These are phyloP conservation scores for Catalaphyllia jardinei DNA, from an alignment of 64 coral and sea anemone genomes.

Conservation along the genomic window DNA sequence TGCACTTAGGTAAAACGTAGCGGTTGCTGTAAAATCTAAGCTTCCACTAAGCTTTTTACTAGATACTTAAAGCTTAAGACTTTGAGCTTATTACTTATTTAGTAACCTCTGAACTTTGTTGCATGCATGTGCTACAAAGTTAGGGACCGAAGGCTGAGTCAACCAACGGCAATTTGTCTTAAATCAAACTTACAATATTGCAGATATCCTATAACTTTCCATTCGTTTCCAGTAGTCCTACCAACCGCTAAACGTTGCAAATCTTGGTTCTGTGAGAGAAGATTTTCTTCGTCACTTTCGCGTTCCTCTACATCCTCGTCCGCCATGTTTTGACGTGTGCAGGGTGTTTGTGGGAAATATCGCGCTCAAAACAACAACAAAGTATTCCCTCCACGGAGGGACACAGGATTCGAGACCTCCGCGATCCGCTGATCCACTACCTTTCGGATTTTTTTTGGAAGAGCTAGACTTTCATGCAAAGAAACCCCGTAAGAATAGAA, in stretches of 20 bases:
- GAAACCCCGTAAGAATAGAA: not conserved
- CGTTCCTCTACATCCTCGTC: constrained; percentile 9
- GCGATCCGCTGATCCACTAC: no score
- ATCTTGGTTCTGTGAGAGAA: not conserved
- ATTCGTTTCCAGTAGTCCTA: not conserved
- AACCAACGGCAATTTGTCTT: not conserved
- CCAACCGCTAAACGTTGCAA: not conserved
- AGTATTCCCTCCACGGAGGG: not conserved
- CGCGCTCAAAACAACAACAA: not conserved
- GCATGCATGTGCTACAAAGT: not conserved
- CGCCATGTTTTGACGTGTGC: constrained; percentile 34
- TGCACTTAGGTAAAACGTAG: no score
- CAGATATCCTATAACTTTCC: not conserved
- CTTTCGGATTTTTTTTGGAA: not conserved
- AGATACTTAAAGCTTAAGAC: no score
- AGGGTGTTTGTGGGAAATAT: constrained; percentile 2
- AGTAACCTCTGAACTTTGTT: not conserved
- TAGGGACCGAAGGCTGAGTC: not conserved
- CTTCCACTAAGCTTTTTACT: no score
- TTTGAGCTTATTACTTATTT: not conserved
- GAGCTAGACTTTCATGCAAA: not conserved
- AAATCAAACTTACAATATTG: constrained; percentile 51
- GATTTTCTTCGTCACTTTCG: not conserved
- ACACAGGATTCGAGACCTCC: no score
- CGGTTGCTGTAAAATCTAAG: no score